phyloP scores from a whole-genome alignment of 1,140 invertebrate genomes.

The Aphaenogaster rudis region DNA sequence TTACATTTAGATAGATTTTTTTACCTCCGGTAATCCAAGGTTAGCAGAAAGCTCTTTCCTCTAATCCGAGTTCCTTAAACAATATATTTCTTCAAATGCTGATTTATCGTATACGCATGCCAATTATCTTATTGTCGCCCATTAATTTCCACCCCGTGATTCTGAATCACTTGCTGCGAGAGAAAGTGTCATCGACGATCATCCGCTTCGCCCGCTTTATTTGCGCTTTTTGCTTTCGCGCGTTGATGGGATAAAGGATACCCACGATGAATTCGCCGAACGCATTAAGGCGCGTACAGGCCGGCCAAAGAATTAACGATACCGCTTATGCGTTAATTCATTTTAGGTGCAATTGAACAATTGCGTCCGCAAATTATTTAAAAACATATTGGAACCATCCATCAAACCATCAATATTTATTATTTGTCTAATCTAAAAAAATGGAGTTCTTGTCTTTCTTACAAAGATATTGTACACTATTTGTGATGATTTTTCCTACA shows the following conservation, averaged over 20 bases:
- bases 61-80: constrained; percentile 11
- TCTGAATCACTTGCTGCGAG: constrained; percentile 21
- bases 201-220: neutral
- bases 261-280: constrained; percentile 57
- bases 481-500: neutral
- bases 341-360: neutral
- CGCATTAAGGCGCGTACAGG: constrained; percentile 27
- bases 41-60: neutral
- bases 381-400: neutral
- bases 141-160: constrained; percentile 32
- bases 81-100: neutral
- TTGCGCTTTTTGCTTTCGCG: constrained; percentile 27
- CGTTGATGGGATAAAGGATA: constrained; percentile 61
- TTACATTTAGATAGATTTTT: constrained; percentile 11
- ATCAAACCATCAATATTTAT: neutral
- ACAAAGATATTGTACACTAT: neutral
- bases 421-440: neutral
- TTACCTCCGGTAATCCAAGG: neutral
- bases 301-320: constrained; percentile 27
- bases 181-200: constrained; percentile 30
- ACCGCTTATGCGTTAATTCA: constrained; percentile 9
- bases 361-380: neutral
- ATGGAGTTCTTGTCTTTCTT: neutral
- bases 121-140: constrained; percentile 25
- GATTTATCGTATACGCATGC: constrained; percentile 13